Evolutionary conservation across 2,888 invertebrate species (phyloP), one percentile per base, ranked within the genome.

Genomic region (Papilio demoleus): DNA sequence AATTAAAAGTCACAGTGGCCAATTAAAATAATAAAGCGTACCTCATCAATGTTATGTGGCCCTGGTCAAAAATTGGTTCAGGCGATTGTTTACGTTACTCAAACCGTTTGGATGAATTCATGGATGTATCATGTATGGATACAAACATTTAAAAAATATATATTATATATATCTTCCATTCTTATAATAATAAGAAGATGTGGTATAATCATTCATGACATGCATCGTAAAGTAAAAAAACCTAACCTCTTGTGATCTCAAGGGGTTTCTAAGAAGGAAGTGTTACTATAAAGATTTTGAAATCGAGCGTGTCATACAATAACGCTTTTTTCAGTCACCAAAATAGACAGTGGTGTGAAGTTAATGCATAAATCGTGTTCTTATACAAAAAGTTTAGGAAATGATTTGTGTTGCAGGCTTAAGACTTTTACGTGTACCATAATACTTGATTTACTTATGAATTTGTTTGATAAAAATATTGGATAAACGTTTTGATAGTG

Each of bases 221-320:
- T 40, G 19, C 27, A 38, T 59, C 27, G 59, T 63, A 19, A 22
- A 34, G 34, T 34, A 73, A 70, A 70, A 74, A 76, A 75, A 73
- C 75, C 74, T 72, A 77, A 73, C 74, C 77, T 65, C 77, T 72
- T 76, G 70, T 72, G 73, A 72, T 70, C 61, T 72, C 67, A 64
- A 77, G 77, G 77, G 81, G 80, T 76, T 84, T 84, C 84, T 84
- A 73, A 83, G 83, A 86, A 85, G 86, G 86, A 86, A 86, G 80
- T 81, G 75, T 72, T 74, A 74, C 73, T 73, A 53, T 61, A 61
- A 69, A 65, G 65, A 61, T 36, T 36, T 56, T 42, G 65, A 69
- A 69, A 65, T 65, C 69, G 65, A 65, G 61, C 69, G 69, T 65
- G 61, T 61, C 60, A 53, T 36, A 61, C 56, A 60, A 69, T 69